Conservation (phyloP, 1,140 invertebrate species). For the Batillaria attramentaria region DNA sequence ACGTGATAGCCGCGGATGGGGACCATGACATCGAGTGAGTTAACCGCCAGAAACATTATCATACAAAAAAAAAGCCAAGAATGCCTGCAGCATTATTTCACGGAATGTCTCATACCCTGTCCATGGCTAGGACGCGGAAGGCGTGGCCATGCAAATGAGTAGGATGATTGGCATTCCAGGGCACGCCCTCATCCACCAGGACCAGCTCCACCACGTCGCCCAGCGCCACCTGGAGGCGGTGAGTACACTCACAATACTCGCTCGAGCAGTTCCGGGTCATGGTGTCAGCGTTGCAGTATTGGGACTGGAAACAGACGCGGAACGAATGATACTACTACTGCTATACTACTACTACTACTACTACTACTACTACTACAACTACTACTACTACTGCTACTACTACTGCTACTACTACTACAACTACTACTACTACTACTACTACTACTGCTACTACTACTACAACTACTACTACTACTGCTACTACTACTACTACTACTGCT, state of each 20-base stretch:
- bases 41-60: too few relatives aligned
- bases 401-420: too few relatives aligned
- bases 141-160: slow-evolving; percentile 84
- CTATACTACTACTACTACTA: slow-evolving; percentile 7
- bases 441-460: too few relatives aligned
- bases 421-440: too few relatives aligned
- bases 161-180: slow-evolving; percentile 75
- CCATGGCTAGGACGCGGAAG: slow-evolving; percentile 79
- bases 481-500: too few relatives aligned
- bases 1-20: too few relatives aligned
- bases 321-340: neutral
- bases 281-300: slow-evolving; percentile 51
- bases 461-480: too few relatives aligned
- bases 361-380: too few relatives aligned
- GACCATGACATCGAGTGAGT: too few relatives aligned
- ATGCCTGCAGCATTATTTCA: too few relatives aligned
- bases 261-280: slow-evolving; percentile 22
- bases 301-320: slow-evolving; percentile 75
- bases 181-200: slow-evolving; percentile 40
- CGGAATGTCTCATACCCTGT: slow-evolving; percentile 23
- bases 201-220: slow-evolving; percentile 44
- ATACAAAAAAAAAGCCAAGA: too few relatives aligned
- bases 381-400: too few relatives aligned
- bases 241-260: slow-evolving; percentile 42
- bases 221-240: slow-evolving; percentile 26